Base-by-base conservation (phyloP, 2,113 vertebrate species). In the Istiophorus platypterus region DNA sequence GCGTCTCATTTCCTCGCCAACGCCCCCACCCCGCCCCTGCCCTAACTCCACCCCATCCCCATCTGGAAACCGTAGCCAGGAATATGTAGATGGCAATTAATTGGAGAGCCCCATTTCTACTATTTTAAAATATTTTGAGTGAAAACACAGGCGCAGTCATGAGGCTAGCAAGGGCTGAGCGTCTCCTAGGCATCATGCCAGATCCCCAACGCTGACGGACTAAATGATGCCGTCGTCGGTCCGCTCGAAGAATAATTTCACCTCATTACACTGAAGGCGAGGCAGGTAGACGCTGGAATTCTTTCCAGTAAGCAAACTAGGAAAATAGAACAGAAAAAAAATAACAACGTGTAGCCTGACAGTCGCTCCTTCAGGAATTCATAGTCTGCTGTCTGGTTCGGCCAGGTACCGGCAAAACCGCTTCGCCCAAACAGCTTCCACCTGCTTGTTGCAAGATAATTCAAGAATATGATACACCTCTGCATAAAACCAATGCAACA, bases 61-160 rank as follows among this genome's bases (percentile, higher is more conserved):
- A 81, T 91, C 74, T 95, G 93, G 94, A 94, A 95, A 86, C 91
- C 87, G 81, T 78, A 90, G 89, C 93, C 65, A 89, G 91, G 96
- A 96, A 96, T 96, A 96, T 97, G 96, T 96, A 96, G 96, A 97
- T 97, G 95, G 94, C 82, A 95, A 96, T 95, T 96, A 96, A 96
- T 96, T 95, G 95, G 93, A 83, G 89, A 93, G 95, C 94, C 93
- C 93, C 85, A 81, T 96, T 96, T 93, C 92, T 87, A 86, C 93
- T 86, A 80, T 94, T 89, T 77, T 49, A 3, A 34, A 22, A 52
- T 96, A 94, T 96, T 96, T 97, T 95, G 94, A 97, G 95, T 97
- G 91, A 97, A 98, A 98, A 97, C 96, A 97, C 84, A 81, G 93
- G 85, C 89, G 22, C 41, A 77, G 88, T 34, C 49, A 70, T 86